A percentile compares a stretch with the other conserved stretches of the same genome.
These are phyloP conservation scores for Sialia sialis DNA, from an alignment of 2,113 vertebrate genomes.

Conservation along the genomic window DNA sequence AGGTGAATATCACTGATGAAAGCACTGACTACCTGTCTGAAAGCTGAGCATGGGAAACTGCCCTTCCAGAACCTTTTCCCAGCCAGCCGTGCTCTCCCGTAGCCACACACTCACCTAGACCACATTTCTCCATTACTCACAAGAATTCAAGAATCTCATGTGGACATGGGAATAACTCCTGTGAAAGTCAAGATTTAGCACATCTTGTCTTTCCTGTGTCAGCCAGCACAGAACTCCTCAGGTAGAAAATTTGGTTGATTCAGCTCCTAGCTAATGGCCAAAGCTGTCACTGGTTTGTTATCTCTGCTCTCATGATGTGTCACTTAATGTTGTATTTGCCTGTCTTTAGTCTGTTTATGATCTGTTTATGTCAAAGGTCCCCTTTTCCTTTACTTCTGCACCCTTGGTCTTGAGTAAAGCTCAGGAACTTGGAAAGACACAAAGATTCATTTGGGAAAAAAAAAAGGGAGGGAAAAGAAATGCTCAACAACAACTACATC, in stretches of 20 bases:
- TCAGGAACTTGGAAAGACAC: slow-evolving; percentile 39
- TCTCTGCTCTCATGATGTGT: background rate
- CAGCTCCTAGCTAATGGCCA: background rate
- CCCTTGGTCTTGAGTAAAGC: slow-evolving; percentile 4
- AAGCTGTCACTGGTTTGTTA: background rate
- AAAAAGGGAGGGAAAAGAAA: background rate
- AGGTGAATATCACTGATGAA: background rate
- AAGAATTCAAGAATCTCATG: background rate
- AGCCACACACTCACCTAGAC: background rate
- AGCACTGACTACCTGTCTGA: background rate
- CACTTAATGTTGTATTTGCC: slow-evolving; percentile 4
- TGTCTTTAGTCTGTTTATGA: slow-evolving; percentile 24
- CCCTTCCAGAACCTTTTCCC: background rate
- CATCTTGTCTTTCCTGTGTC: background rate
- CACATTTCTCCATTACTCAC: background rate
- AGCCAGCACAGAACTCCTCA: background rate
- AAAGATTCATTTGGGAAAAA: background rate
- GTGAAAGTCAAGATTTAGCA: background rate
- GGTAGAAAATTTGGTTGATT: background rate
- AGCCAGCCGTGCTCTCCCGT: background rate
- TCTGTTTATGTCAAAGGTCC: background rate
- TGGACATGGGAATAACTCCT: background rate
- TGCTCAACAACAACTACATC: slow-evolving; percentile 29
- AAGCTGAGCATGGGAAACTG: background rate
- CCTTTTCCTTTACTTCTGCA: slow-evolving; percentile 4